phyloP scores from a whole-genome alignment of 2,797 vertebrate species.

The Carapus acus region DNA sequence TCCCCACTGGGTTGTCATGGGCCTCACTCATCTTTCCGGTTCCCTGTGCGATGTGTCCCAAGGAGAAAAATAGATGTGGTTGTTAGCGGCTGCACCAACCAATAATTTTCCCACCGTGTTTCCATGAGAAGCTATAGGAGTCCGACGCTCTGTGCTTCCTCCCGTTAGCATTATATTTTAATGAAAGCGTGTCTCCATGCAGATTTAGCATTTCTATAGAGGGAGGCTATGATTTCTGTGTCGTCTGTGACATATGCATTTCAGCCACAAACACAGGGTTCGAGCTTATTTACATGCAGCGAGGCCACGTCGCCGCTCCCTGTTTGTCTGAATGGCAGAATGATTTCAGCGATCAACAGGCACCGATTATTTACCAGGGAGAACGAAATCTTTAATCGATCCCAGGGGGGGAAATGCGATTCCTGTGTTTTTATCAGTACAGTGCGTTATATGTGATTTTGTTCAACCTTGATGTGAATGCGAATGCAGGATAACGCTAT shows the following conservation, averaged over 20 bases:
- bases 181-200: background rate
- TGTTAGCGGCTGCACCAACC: conserved; percentile 19
- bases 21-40: conserved; percentile 35
- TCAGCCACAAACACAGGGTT: conserved; percentile 1
- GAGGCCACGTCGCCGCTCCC: background rate
- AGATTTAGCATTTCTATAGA: background rate
- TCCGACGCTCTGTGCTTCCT: conserved; percentile 1
- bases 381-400: too few species aligned
- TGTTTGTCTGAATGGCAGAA: background rate
- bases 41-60: conserved; percentile 28
- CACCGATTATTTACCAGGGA: too few species aligned
- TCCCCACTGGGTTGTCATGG: conserved; percentile 60
- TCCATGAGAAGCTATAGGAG: conserved; percentile 3
- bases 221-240: conserved; percentile 19
- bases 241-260: conserved; percentile 4
- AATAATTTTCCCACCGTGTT: conserved; percentile 15
- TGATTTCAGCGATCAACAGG: too few species aligned
- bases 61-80: conserved; percentile 1
- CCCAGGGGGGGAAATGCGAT: too few species aligned
- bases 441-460: too few species aligned
- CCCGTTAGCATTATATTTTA: conserved; percentile 8
- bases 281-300: background rate
- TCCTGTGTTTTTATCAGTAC: too few species aligned
- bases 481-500: too few species aligned
- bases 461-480: too few species aligned